A percentile compares a stretch with the other conserved stretches of the same genome.
Evolutionary conservation across 2,888 invertebrate genomes (phyloP).

Genomic region (Eupithecia exiguata): DNA sequence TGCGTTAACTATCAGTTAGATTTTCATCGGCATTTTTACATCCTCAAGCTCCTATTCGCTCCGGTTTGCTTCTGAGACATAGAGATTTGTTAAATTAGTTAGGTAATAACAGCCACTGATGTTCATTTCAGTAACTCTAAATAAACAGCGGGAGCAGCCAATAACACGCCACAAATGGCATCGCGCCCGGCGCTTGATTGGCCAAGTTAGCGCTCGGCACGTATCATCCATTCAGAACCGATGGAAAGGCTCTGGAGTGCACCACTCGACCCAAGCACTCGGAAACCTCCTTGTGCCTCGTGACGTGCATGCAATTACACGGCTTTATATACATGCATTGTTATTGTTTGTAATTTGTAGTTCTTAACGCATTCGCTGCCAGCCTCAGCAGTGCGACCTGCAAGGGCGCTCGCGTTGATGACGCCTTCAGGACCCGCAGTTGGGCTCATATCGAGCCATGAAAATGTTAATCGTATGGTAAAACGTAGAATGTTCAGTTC

Average conservation of each 20-base stretch:
- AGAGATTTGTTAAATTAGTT: not conserved
- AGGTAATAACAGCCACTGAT: constrained; percentile 14
- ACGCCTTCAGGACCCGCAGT: too few relatives aligned
- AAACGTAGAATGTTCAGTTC: not conserved
- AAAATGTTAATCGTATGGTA: not conserved
- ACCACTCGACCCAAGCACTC: constrained; percentile 53
- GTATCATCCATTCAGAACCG: constrained; percentile 68
- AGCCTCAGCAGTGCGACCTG: too few relatives aligned
- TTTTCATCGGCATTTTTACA: not conserved
- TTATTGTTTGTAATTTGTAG: not conserved
- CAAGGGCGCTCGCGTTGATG: too few relatives aligned
- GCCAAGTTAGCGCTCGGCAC: constrained; percentile 78
- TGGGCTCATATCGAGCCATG: too few relatives aligned
- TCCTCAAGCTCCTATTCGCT: not conserved
- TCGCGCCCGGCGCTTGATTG: constrained; percentile 61
- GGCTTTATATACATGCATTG: constrained; percentile 48
- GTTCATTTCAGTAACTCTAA: constrained; percentile 23
- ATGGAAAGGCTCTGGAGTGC: constrained; percentile 54
- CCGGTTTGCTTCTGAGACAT: not conserved
- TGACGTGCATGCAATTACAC: constrained; percentile 62
- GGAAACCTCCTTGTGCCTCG: constrained; percentile 45
- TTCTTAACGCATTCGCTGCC: not conserved
- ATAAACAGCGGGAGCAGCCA: constrained; percentile 47
- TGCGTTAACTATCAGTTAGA: not conserved
- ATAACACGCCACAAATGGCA: constrained; percentile 62